Conservation (phyloP, 2,797 vertebrate genomes). For the Aeoliscus strigatus region DNA sequence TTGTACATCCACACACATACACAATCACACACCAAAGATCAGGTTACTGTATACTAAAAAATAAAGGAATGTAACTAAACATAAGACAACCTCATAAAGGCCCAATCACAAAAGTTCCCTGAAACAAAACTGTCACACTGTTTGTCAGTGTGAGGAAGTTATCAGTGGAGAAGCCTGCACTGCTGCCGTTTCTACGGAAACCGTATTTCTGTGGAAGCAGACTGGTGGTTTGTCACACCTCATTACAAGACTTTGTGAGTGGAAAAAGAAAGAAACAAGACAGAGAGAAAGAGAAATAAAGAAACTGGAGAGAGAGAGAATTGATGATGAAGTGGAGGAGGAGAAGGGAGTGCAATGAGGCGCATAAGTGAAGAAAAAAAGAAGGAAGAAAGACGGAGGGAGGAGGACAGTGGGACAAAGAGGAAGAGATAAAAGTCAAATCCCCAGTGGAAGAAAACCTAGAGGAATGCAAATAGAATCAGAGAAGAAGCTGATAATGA, state of each 20-base stretch:
- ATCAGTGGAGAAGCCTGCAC: constrained; percentile 19
- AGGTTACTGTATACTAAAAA: too few species aligned
- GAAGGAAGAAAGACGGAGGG: constrained; percentile 24
- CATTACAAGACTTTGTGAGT: constrained; percentile 62
- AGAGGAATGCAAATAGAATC: constrained; percentile 59
- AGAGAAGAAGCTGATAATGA: constrained; percentile 28
- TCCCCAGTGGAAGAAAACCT: constrained; percentile 39
- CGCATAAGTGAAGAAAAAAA: constrained; percentile 18
- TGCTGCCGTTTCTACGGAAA: constrained; percentile 62
- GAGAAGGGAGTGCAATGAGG: constrained; percentile 39
- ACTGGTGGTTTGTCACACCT: constrained; percentile 68
- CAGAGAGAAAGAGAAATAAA: background rate
- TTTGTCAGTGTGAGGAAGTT: constrained; percentile 26
- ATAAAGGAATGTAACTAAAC: too few species aligned
- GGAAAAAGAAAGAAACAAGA: constrained; percentile 38
- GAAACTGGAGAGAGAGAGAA: constrained; percentile 16
- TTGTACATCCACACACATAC: constrained; percentile 17
- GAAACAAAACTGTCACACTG: too few species aligned
- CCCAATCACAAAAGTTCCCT: too few species aligned
- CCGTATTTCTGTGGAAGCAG: constrained; percentile 68
- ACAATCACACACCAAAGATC: constrained; percentile 3
- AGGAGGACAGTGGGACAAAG: constrained; percentile 39
- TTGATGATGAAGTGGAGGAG: constrained; percentile 33
- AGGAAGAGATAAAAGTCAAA: constrained; percentile 56
- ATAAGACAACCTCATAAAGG: too few species aligned